phyloP scores from a whole-genome alignment of 2,113 vertebrate species.

The Manacus vitellinus region DNA sequence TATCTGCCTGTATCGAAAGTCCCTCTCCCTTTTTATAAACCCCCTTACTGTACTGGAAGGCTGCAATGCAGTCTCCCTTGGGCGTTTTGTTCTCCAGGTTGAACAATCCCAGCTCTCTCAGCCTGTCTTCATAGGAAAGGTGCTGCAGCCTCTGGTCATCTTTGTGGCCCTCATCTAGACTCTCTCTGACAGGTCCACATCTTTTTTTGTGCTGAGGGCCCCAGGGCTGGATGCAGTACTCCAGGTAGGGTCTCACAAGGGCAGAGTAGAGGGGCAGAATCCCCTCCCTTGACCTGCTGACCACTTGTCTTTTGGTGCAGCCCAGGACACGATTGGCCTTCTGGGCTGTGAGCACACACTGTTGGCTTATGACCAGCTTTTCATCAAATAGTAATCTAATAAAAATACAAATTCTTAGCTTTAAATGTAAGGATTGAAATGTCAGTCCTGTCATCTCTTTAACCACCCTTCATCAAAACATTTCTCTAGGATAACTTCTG shows the following conservation, averaged over 20 bases:
- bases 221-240: neutral
- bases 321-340: neutral
- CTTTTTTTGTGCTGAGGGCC: neutral
- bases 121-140: neutral
- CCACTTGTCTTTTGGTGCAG: neutral
- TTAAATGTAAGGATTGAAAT: neutral
- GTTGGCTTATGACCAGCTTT: neutral
- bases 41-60: neutral
- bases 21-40: neutral
- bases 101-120: neutral
- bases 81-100: neutral
- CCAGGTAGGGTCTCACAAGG: neutral
- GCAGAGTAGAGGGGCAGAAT: neutral
- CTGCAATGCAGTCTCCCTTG: neutral
- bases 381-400: neutral
- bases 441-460: neutral
- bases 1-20: neutral
- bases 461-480: neutral
- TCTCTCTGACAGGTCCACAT: neutral
- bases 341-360: neutral
- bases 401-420: neutral
- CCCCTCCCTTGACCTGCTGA: neutral
- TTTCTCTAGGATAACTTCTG: neutral
- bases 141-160: neutral
- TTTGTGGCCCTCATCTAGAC: fast-evolving